Base-by-base conservation (phyloP, 2,113 vertebrate species). In the Laterallus jamaicensis region DNA sequence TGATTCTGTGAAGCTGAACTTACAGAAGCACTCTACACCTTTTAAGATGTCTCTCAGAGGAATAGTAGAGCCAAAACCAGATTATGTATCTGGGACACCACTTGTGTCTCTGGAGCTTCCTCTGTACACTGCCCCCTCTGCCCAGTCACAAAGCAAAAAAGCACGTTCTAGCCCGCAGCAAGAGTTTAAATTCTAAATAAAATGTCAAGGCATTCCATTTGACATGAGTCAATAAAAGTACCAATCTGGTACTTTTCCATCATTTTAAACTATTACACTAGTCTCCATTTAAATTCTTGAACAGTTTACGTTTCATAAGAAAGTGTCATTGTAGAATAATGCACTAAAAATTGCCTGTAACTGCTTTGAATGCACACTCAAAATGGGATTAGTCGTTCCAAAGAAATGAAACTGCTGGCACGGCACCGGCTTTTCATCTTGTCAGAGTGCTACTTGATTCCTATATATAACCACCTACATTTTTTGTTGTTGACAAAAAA, bases 291-390 rank as follows among this genome's bases (percentile, higher is more conserved):
- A 84, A 54, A n/a, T 35, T 79, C 73, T 81, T 64, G 31, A 93
- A 68, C 24, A 76, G 83, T 54, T 86, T 82, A 81, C 17, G 22
- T 71, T 94, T 86, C 62, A 66, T 81, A 78, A 94, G 59, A 80
- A 90, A 88, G 13, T n/a, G 50, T 69, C 24, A 82, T 13, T 90
- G 83, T 15, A 88, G 88, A 92, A 58, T 68, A 96, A 82, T 56
- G 78, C 0, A 0, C 37, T 82, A 42, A 91, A 79, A 83, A 91
- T 50, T 87, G 82, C 73, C 58, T 49, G n/a, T 78, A 96, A 93
- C 42, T 69, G 32, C 90, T 91, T 31, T 74, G 67, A 95, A 75
- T 26, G 55, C 0, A 0, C 54, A 73, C 54, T 92, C 40, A 66
- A 60, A 87, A 78, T 21, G 24, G 35, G 39, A 92, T 93, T 82